Evolutionary conservation across 1,140 invertebrate species (phyloP).

Genomic region (Drosophila busckii): DNA sequence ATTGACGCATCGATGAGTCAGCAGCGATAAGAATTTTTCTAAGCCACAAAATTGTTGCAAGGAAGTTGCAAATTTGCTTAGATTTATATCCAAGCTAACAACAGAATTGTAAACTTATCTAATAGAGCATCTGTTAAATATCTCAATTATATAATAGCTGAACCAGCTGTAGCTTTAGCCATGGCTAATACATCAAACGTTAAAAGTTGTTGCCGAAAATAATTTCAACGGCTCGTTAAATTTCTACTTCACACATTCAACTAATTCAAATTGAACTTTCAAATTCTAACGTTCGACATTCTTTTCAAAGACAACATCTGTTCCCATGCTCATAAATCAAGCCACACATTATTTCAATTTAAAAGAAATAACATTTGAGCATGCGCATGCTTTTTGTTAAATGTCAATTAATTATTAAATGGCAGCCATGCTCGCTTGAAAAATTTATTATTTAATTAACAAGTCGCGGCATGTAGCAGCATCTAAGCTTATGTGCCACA

Average conservation of each 20-base stretch:
- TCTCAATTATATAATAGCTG: too few relatives aligned
- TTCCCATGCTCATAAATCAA: slow-evolving; percentile 55
- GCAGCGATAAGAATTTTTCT: slow-evolving; percentile 17
- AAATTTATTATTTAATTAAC: slow-evolving; percentile 63
- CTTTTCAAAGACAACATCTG: slow-evolving; percentile 39
- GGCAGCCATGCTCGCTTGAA: slow-evolving; percentile 16
- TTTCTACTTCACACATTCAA: slow-evolving; percentile 40
- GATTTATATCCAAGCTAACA: too few relatives aligned
- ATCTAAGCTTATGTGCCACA: slow-evolving; percentile 28
- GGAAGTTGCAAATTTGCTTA: neutral
- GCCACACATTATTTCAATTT: slow-evolving; percentile 62
- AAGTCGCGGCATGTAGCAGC: slow-evolving; percentile 52
- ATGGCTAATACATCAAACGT: too few relatives aligned
- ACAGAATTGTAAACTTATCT: too few relatives aligned
- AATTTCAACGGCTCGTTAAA: slow-evolving; percentile 28
- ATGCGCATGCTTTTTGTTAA: slow-evolving; percentile 68
- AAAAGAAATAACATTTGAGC: slow-evolving; percentile 31
- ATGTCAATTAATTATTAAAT: slow-evolving; percentile 71
- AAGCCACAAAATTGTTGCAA: neutral
- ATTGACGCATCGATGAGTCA: slow-evolving; percentile 34
- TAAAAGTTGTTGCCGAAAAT: too few relatives aligned
- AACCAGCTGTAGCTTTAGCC: too few relatives aligned
- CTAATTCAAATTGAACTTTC: slow-evolving; percentile 38
- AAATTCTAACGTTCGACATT: slow-evolving; percentile 53
- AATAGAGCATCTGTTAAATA: too few relatives aligned